A percentile compares a stretch with the other conserved stretches of the same genome.
Conservation (phyloP, 2,113 vertebrate genomes). For the Microcebus griseorufus region DNA sequence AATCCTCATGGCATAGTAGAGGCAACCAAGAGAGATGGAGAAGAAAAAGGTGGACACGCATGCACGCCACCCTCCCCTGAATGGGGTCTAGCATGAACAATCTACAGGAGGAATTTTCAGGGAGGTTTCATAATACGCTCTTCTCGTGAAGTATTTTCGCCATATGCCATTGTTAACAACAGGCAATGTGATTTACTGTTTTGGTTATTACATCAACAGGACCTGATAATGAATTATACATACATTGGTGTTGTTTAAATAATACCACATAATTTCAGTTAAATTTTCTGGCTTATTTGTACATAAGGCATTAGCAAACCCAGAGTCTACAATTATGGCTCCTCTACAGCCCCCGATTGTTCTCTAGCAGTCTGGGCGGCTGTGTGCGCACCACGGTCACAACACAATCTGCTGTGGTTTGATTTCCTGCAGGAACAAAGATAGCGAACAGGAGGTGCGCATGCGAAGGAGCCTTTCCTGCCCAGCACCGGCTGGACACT, state of each 20-base stretch:
- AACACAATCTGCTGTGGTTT: slow-evolving; percentile 66
- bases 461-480: slow-evolving; percentile 81
- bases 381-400: slow-evolving; percentile 34
- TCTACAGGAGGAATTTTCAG: not conserved
- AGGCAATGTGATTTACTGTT: not conserved
- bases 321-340: too few relatives aligned
- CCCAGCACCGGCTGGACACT: slow-evolving; percentile 74
- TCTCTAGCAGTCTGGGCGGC: not conserved
- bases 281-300: not conserved
- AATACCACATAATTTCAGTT: not conserved
- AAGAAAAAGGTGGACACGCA: not conserved
- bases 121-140: not conserved
- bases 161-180: not conserved
- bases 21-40: not conserved
- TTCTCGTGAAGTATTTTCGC: not conserved
- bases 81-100: not conserved
- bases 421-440: slow-evolving; percentile 73
- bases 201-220: not conserved
- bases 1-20: not conserved
- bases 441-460: slow-evolving; percentile 79
- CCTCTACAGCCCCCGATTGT: not conserved
- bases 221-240: not conserved
- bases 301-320: not conserved
- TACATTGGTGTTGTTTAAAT: slow-evolving; percentile 8
- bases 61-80: not conserved